Base-by-base conservation (phyloP, 2,113 vertebrate genomes). In the Amphiprion ocellaris region DNA sequence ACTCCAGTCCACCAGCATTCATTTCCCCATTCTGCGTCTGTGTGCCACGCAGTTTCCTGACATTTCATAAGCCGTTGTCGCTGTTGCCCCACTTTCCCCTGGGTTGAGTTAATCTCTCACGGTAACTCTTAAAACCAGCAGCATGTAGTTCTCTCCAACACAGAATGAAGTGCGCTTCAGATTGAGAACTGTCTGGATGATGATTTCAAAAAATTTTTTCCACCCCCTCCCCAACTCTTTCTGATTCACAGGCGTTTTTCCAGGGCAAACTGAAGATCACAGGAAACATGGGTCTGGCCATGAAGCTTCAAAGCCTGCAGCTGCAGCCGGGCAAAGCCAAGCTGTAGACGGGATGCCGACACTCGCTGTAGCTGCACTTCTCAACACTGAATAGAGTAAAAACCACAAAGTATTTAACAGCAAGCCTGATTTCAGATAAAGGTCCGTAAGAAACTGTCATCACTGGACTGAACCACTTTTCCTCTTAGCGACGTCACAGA, bases 251-350 rank as follows among this genome's bases (percentile, higher is more conserved):
- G 98, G 98, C 97, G 0, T 99, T 98, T 90, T 98, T 99, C 92
- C 97, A 99, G 94, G 98, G 98, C n/a, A 99, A 98, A 91, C 83
- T 99, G 96, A 98, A 99, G 95, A 89, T 99, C 85, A 94, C 95
- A 39, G 97, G 97, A 72, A 98, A 97, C 93, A 98, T 98, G 97
- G 97, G 96, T 21, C 89, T 98, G 94, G 98, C 97, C 78, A 97
- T 99, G 97, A 99, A 98, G 90, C 95, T 98, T 47, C 97, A 98
- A 82, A 98, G n/a, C 82, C 95, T 98, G 79, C 97, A 98, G 79
- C 96, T 98, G 81, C 95, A 97, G 89, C 95, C 96, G 0, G 95
- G 90, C 79, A 97, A 97, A 94, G 95, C 97, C 87, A 98, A 97
- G 90, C 95, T 99, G 94, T 98, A 91, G 87, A 82, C 0, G 93